phyloP scores from a whole-genome alignment of 1,140 invertebrate genomes.

The Drosophila ironensis region DNA sequence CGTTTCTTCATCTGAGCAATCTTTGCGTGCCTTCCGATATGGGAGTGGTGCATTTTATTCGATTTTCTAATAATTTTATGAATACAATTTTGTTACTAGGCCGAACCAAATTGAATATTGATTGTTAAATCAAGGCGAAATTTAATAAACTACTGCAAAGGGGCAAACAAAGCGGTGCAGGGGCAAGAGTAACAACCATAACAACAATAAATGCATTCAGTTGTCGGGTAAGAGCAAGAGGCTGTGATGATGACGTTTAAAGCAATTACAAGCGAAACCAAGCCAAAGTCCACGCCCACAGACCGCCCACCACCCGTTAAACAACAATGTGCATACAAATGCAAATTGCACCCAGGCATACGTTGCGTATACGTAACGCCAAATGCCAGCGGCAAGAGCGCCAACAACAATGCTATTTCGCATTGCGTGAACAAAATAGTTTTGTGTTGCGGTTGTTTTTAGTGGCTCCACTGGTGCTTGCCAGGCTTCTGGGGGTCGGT shows the following conservation, averaged over 20 bases:
- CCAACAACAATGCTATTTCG: slow-evolving; percentile 63
- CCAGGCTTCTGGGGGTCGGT: slow-evolving; percentile 2
- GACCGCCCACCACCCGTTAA: slow-evolving; percentile 8
- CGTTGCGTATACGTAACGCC: slow-evolving; percentile 74
- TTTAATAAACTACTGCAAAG: slow-evolving; percentile 47
- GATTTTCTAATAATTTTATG: neutral
- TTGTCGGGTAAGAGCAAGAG: slow-evolving; percentile 4
- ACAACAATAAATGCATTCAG: slow-evolving; percentile 38
- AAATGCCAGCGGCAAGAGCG: slow-evolving; percentile 58
- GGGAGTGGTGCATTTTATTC: slow-evolving; percentile 2
- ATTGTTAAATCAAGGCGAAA: slow-evolving; percentile 58
- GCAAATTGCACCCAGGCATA: slow-evolving; percentile 68
- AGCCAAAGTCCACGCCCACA: slow-evolving; percentile 25
- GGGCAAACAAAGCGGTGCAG: slow-evolving; percentile 9
- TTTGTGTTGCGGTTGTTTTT: slow-evolving; percentile 77
- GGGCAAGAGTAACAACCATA: slow-evolving; percentile 13
- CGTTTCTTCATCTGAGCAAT: neutral
- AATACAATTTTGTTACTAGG: slow-evolving; percentile 12
- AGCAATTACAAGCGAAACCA: slow-evolving; percentile 64
- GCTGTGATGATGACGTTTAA: slow-evolving; percentile 71
- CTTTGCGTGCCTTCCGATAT: neutral
- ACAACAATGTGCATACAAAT: slow-evolving; percentile 77
- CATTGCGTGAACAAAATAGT: slow-evolving; percentile 79
- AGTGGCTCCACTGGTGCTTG: slow-evolving; percentile 42
- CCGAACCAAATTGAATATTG: slow-evolving; percentile 35